A percentile compares a stretch with the other conserved stretches of the same genome.
These are phyloP conservation scores for Pecten maximus DNA, from an alignment of 2,888 invertebrate species.

Conservation along the genomic window DNA sequence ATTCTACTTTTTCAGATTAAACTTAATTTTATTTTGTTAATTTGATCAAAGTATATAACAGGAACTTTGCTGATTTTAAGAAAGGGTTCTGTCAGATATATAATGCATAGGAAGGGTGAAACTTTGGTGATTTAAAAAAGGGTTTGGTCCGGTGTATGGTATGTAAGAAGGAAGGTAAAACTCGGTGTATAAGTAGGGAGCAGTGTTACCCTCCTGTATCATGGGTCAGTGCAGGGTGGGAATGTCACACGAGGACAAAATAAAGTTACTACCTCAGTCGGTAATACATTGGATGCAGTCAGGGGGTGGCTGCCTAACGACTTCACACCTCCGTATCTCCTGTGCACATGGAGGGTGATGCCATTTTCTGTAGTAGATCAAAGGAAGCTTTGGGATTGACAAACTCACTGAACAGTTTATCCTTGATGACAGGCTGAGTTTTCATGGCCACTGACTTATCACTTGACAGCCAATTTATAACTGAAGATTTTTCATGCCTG, in stretches of 20 bases:
- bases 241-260: neutral
- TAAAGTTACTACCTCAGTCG: neutral
- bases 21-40: neutral
- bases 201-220: neutral
- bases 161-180: neutral
- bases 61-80: neutral
- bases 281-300: neutral
- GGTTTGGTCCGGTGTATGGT: neutral
- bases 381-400: neutral
- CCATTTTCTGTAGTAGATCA: conserved; percentile 23
- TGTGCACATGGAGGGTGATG: neutral
- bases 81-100: too few species aligned
- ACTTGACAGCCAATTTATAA: conserved; percentile 25
- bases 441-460: conserved; percentile 26
- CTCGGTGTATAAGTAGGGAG: neutral
- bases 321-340: neutral
- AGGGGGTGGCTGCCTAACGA: neutral
- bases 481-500: conserved; percentile 15
- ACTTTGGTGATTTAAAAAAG: too few species aligned
- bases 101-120: too few species aligned
- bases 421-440: neutral
- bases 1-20: neutral
- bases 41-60: neutral
- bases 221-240: neutral
- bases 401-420: neutral